Conservation (phyloP, 1,140 invertebrate genomes). For the Oryzaephilus surinamensis region DNA sequence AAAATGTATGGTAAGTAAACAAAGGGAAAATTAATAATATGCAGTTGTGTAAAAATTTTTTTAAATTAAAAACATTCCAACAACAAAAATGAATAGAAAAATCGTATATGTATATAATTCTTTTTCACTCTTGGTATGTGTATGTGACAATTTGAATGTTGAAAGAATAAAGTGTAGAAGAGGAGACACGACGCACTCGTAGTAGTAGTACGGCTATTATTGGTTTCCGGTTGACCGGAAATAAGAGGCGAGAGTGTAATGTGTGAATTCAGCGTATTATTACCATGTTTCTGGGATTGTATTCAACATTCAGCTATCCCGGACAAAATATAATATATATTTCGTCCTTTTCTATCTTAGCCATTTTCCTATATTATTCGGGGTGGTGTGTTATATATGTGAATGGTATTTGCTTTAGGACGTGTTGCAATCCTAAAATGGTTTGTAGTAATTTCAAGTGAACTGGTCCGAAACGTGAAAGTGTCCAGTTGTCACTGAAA, state of each 20-base stretch:
- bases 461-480: conserved; percentile 18
- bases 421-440: conserved; percentile 7
- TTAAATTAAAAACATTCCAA: conserved; percentile 1
- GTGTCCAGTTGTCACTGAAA: conserved; percentile 24
- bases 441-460: conserved; percentile 15
- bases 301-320: no score
- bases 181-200: conserved; percentile 10
- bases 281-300: conserved; percentile 16
- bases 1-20: conserved; percentile 99
- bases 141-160: conserved; percentile 7
- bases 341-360: background rate
- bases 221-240: conserved; percentile 24
- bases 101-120: background rate
- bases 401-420: background rate
- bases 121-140: background rate
- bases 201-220: no score
- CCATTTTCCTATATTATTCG: background rate
- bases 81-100: conserved; percentile 8
- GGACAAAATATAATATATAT: conserved; percentile 13
- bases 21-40: background rate
- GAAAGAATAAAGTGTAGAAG: conserved; percentile 1
- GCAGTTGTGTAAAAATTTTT: conserved; percentile 5
- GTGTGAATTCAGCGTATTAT: conserved; percentile 24
- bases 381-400: background rate
- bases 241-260: conserved; percentile 17